These are phyloP conservation scores for Theretra japonica DNA, from an alignment of 2,888 invertebrate genomes.

Conservation along the genomic window DNA sequence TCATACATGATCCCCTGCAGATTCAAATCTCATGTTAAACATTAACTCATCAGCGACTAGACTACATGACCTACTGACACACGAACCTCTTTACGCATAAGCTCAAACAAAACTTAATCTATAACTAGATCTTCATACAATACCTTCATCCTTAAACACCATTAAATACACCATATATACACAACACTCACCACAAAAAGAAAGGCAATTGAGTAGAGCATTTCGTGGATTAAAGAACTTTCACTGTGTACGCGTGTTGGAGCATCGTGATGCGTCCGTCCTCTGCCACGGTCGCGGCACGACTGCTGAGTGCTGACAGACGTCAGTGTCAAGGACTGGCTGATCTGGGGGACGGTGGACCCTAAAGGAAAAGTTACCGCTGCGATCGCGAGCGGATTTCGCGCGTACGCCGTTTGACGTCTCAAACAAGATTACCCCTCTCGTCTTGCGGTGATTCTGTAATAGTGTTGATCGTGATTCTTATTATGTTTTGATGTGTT, in stretches of 20 bases:
- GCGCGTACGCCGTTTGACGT: slow-evolving; percentile 14
- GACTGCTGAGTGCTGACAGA: slow-evolving; percentile 55
- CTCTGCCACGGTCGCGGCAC: slow-evolving; percentile 65
- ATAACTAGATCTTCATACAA: slow-evolving; percentile 11
- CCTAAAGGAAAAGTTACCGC: slow-evolving; percentile 66
- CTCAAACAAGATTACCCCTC: slow-evolving; percentile 18
- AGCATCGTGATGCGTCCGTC: slow-evolving; percentile 70
- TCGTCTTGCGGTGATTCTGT: slow-evolving; percentile 15
- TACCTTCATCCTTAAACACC: slow-evolving; percentile 18
- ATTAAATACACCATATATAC: slow-evolving; percentile 36
- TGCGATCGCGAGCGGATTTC: slow-evolving; percentile 34
- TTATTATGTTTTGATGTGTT: slow-evolving; percentile 18
- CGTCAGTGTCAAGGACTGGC: slow-evolving; percentile 72
- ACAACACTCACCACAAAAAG: slow-evolving; percentile 83
- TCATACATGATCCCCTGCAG: background rate
- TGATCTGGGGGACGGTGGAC: slow-evolving; percentile 60
- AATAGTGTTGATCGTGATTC: slow-evolving; percentile 10
- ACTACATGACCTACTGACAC: slow-evolving; percentile 27
- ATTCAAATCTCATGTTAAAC: slow-evolving; percentile 8
- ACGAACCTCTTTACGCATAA: slow-evolving; percentile 19
- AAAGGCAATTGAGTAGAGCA: slow-evolving; percentile 80
- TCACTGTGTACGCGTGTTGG: slow-evolving; percentile 72
- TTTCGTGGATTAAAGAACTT: slow-evolving; percentile 80
- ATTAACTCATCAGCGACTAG: slow-evolving; percentile 9
- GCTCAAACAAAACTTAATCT: slow-evolving; percentile 21